Evolutionary conservation across 1,140 invertebrate species (phyloP).

Genomic region (Venturia canescens): DNA sequence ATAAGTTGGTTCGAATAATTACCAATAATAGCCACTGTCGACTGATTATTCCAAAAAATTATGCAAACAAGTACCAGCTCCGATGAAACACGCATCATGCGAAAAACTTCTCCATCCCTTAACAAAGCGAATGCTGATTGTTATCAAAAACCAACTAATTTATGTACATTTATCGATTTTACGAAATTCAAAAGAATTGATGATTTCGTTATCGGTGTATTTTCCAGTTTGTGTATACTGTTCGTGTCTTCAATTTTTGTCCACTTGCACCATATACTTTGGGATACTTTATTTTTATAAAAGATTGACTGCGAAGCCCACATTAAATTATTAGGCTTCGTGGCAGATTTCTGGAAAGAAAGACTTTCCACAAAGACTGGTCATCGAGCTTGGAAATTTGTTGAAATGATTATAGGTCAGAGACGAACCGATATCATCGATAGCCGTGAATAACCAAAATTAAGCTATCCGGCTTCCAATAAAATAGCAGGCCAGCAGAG

Average conservation of each 20-base stretch:
- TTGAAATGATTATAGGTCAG: not conserved
- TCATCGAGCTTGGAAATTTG: not conserved
- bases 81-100: too few relatives aligned
- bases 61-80: too few relatives aligned
- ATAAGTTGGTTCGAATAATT: too few relatives aligned
- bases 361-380: not conserved
- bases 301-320: not conserved
- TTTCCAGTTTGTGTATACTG: not conserved
- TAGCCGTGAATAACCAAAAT: not conserved
- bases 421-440: not conserved
- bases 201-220: not conserved
- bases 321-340: slow-evolving; percentile 1
- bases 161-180: not conserved
- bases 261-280: not conserved
- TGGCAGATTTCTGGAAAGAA: not conserved
- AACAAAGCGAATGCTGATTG: not conserved
- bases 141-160: not conserved
- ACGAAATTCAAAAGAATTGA: not conserved
- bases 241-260: not conserved
- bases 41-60: too few relatives aligned
- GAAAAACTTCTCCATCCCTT: too few relatives aligned
- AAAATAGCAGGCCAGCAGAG: not conserved
- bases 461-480: slow-evolving; percentile 3
- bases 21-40: too few relatives aligned
- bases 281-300: not conserved